phyloP scores from a whole-genome alignment of 2,888 invertebrate genomes.

The Papilio elwesi region DNA sequence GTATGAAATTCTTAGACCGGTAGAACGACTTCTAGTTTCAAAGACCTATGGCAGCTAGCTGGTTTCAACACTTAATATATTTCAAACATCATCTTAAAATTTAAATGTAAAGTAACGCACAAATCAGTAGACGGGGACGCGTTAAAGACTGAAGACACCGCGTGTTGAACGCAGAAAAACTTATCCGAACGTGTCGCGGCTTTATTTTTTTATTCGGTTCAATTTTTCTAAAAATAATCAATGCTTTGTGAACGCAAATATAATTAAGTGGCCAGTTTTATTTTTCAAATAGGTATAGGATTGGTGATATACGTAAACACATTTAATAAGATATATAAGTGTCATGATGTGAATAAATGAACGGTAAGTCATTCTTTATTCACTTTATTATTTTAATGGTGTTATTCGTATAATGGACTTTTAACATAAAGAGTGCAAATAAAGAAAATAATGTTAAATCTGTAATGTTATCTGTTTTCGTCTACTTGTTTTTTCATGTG shows the following conservation, averaged over 20 bases:
- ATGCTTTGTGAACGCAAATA: too few species aligned
- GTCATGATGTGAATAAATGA: background rate
- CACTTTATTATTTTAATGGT: background rate
- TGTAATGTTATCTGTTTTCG: background rate
- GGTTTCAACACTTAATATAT: conserved; percentile 24
- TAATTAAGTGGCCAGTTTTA: too few species aligned
- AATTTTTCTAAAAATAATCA: too few species aligned
- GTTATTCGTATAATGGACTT: background rate
- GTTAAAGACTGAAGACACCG: conserved; percentile 22
- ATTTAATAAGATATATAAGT: background rate
- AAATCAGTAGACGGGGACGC: conserved; percentile 46
- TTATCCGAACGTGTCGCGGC: background rate
- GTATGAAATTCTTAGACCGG: conserved; percentile 20
- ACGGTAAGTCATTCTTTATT: background rate
- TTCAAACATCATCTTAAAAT: conserved; percentile 26
- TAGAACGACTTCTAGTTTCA: conserved; percentile 28
- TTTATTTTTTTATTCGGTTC: too few species aligned
- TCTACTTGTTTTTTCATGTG: background rate
- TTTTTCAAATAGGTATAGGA: background rate
- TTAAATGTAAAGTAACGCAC: conserved; percentile 21
- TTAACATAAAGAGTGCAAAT: conserved; percentile 2
- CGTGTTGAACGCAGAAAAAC: background rate
- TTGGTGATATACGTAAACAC: background rate
- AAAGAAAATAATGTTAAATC: background rate
- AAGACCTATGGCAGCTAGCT: conserved; percentile 12